Percentiles rank a stretch among this genome's conserved stretches.
Conservation (phyloP, 2,888 invertebrate species). For the Drepanosiphum platanoidis region DNA sequence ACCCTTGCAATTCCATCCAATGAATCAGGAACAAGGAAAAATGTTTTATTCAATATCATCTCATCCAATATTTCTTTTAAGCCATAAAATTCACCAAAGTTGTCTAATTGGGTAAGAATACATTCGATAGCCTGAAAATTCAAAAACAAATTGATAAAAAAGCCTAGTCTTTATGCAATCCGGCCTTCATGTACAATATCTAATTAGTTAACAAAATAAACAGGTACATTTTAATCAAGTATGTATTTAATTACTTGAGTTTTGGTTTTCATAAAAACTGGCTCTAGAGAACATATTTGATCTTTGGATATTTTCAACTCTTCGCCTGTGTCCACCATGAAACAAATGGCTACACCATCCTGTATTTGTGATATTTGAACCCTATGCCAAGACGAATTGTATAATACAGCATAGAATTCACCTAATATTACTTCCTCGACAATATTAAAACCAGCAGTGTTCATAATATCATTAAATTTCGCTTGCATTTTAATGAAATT, state of each 20-base stretch:
- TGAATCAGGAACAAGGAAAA: slow-evolving; percentile 38
- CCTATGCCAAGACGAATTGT: slow-evolving; percentile 51
- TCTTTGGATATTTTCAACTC: slow-evolving; percentile 33
- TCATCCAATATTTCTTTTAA: slow-evolving; percentile 53
- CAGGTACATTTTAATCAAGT: not conserved
- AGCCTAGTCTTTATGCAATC: not conserved
- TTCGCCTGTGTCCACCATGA: slow-evolving; percentile 46
- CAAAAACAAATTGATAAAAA: not conserved
- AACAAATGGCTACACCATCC: slow-evolving; percentile 27
- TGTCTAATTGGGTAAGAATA: slow-evolving; percentile 16
- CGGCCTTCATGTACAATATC: too few relatives aligned
- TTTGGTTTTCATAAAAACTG: slow-evolving; percentile 48
- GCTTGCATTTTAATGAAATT: slow-evolving; percentile 53
- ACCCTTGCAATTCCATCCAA: slow-evolving; percentile 17
- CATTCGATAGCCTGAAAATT: slow-evolving; percentile 53
- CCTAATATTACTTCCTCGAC: slow-evolving; percentile 34
- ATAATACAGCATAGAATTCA: slow-evolving; percentile 54
- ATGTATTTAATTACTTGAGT: slow-evolving; percentile 35
- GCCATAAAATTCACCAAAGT: slow-evolving; percentile 40
- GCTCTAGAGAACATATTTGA: slow-evolving; percentile 49
- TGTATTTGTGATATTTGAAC: not conserved
- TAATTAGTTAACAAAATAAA: not conserved
- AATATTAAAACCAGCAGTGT: slow-evolving; percentile 24
- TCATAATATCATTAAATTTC: slow-evolving; percentile 48
- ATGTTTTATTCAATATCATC: slow-evolving; percentile 51